Evolutionary conservation across 2,888 invertebrate species (phyloP).

Genomic region (Drosophila hawaiiensis): DNA sequence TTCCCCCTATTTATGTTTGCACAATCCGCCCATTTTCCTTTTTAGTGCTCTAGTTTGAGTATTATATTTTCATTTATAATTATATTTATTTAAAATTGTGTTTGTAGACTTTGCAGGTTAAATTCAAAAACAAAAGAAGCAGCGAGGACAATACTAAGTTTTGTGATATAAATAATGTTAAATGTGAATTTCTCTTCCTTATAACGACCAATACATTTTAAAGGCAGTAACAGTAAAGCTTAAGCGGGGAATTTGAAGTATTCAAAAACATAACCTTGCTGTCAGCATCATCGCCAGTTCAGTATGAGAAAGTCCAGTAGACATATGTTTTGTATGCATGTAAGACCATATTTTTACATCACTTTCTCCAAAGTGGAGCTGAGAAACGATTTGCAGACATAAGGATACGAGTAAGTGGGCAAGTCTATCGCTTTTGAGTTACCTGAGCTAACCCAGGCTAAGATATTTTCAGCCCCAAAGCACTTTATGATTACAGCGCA

Average conservation of each 20-base stretch:
- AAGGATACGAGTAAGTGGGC: constrained; percentile 9
- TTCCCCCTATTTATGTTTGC: not conserved
- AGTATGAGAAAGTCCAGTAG: not conserved
- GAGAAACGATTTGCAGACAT: constrained; percentile 25
- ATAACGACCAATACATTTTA: not conserved
- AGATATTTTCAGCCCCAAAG: constrained; percentile 61
- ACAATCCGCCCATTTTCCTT: not conserved
- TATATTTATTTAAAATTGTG: not conserved
- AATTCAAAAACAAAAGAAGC: not conserved
- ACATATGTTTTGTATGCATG: not conserved
- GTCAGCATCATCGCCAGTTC: not conserved
- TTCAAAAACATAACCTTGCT: not conserved
- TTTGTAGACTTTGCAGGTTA: not conserved
- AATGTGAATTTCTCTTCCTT: not conserved
- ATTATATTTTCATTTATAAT: not conserved
- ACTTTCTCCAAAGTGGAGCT: constrained; percentile 7
- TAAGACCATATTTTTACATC: not conserved
- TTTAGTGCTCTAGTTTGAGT: not conserved
- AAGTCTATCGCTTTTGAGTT: constrained; percentile 30
- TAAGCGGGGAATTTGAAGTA: not conserved
- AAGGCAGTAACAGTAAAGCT: not conserved
- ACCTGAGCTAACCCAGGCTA: constrained; percentile 38
- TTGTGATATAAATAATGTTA: not conserved
- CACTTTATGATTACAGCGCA: constrained; percentile 79
- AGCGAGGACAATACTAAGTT: not conserved